Evolutionary conservation across 2,888 invertebrate species (phyloP).

Genomic region (Hydrotaea diabolus): DNA sequence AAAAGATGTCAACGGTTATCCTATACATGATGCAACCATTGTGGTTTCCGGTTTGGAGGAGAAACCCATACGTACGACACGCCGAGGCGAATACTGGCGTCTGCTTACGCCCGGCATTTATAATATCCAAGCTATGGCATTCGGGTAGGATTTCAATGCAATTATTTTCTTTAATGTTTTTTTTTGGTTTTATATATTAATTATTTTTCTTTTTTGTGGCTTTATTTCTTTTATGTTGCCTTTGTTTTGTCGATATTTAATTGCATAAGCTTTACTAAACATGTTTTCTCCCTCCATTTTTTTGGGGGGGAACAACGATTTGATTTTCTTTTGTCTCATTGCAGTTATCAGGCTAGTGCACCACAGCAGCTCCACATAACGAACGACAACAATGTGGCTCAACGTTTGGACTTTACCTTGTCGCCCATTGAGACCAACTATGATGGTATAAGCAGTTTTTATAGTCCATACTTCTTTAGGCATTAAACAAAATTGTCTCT

Average conservation of each 20-base stretch:
- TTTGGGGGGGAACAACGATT: no score
- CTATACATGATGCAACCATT: constrained; percentile 86
- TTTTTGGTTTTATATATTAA: background rate
- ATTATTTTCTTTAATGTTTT: constrained; percentile 16
- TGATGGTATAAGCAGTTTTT: constrained; percentile 80
- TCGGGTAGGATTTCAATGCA: constrained; percentile 83
- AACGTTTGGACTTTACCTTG: constrained; percentile 79
- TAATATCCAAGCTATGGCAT: constrained; percentile 86
- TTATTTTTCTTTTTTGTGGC: constrained; percentile 1
- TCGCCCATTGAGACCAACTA: constrained; percentile 77
- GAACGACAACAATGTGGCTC: constrained; percentile 76
- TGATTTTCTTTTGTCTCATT: constrained; percentile 67
- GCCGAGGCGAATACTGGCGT: constrained; percentile 96
- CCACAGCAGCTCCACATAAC: constrained; percentile 79
- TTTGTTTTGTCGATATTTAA: constrained; percentile 50
- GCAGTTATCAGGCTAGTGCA: constrained; percentile 82
- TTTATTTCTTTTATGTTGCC: constrained; percentile 41
- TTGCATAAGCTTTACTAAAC: constrained; percentile 18
- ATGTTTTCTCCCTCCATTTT: constrained; percentile 37
- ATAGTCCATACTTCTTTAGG: constrained; percentile 79
- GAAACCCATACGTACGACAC: constrained; percentile 90
- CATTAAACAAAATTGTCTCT: constrained; percentile 71
- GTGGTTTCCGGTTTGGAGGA: constrained; percentile 87
- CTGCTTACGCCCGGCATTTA: constrained; percentile 94
- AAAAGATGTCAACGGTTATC: constrained; percentile 79